These are phyloP conservation scores for Malurus alboscapulatus DNA, from an alignment of 2,113 vertebrate genomes.

Conservation along the genomic window DNA sequence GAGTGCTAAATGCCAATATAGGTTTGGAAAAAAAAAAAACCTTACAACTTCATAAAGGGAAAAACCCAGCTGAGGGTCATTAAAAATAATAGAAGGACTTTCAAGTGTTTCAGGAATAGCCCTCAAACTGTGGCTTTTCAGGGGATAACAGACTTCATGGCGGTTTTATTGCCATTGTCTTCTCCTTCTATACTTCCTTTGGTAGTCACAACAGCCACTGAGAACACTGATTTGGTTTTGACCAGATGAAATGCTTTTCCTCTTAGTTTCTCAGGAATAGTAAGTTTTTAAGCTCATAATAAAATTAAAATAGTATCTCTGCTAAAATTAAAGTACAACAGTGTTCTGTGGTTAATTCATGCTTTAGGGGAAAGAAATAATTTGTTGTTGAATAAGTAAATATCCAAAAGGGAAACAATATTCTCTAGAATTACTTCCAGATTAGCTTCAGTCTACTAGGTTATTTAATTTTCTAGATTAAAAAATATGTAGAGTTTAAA, in stretches of 20 bases:
- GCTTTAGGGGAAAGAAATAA: background rate
- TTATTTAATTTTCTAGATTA: background rate
- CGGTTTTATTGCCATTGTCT: background rate
- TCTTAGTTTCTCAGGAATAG: background rate
- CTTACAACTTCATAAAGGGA: background rate
- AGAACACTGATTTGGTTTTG: background rate
- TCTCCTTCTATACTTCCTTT: background rate
- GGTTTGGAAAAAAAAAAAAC: background rate
- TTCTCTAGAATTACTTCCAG: background rate
- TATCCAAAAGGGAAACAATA: background rate
- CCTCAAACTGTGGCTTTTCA: background rate
- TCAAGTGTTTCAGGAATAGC: background rate
- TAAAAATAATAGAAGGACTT: background rate
- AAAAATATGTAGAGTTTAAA: background rate
- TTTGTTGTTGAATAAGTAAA: background rate
- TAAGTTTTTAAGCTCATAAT: background rate
- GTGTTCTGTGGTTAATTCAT: background rate
- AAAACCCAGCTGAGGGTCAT: background rate
- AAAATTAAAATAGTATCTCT: background rate
- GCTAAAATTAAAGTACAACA: background rate
- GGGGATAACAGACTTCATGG: background rate
- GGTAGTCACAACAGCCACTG: background rate
- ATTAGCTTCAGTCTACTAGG: background rate
- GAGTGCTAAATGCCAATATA: background rate
- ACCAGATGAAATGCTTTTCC: background rate